These are phyloP conservation scores for Parauchenoglanis ngamensis DNA, from an alignment of 2,797 vertebrate genomes.

Conservation along the genomic window DNA sequence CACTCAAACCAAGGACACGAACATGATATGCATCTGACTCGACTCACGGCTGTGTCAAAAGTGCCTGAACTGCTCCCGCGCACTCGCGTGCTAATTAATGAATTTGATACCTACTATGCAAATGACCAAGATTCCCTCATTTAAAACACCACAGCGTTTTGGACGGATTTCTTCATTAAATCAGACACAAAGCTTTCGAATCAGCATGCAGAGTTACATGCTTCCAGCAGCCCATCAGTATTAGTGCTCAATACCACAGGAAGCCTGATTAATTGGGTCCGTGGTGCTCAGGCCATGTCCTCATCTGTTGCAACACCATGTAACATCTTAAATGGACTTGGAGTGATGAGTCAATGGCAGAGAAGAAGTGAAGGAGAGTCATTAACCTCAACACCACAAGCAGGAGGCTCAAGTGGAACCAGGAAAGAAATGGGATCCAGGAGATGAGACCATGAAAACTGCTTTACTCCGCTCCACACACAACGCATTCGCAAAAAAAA, in stretches of 20 bases:
- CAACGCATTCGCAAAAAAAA: not conserved
- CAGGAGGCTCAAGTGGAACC: not conserved
- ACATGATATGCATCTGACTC: not conserved
- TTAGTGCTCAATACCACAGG: slow-evolving; percentile 3
- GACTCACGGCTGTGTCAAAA: not conserved
- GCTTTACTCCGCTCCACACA: not conserved
- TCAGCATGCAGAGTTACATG: not conserved
- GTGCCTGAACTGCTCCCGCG: not conserved
- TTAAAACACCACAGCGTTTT: not conserved
- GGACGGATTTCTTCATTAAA: not conserved
- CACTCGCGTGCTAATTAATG: not conserved
- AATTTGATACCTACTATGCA: not conserved
- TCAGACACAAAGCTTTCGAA: slow-evolving; percentile 1
- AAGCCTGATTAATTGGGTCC: slow-evolving; percentile 28
- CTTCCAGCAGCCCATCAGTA: not conserved
- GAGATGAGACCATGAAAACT: not conserved
- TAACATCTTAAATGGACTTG: slow-evolving; percentile 6
- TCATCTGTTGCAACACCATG: slow-evolving; percentile 1
- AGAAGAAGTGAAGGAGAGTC: not conserved
- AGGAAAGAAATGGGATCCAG: not conserved
- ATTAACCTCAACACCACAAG: not conserved
- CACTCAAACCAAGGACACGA: not conserved
- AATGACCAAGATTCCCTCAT: not conserved
- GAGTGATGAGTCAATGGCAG: slow-evolving; percentile 6
- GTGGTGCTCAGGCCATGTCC: not conserved